Evolutionary conservation across 2,888 invertebrate species (phyloP).

Genomic region (Leucoptera coffeella): DNA sequence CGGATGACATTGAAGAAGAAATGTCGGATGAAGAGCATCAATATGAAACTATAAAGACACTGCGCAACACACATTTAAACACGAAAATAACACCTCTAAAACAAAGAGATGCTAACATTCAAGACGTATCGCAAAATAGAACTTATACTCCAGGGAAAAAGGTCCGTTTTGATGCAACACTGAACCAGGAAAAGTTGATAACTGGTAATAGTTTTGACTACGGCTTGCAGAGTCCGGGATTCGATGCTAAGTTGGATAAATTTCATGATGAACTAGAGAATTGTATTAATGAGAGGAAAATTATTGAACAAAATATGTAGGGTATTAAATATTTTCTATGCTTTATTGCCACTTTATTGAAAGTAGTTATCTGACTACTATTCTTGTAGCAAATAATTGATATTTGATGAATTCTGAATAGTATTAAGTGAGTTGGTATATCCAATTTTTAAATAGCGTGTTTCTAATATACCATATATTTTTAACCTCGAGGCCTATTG

Average conservation of each 20-base stretch:
- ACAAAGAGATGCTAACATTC: conserved; percentile 18
- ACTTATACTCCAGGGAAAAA: conserved; percentile 34
- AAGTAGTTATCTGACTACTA: too few relatives aligned
- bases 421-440: too few relatives aligned
- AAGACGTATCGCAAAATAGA: conserved; percentile 21
- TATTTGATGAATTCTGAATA: too few relatives aligned
- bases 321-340: too few relatives aligned
- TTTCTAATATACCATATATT: too few relatives aligned
- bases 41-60: conserved; percentile 37
- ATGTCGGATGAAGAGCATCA: conserved; percentile 25
- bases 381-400: too few relatives aligned
- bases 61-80: conserved; percentile 32
- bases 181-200: conserved; percentile 40
- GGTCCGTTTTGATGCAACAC: conserved; percentile 40
- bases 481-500: too few relatives aligned
- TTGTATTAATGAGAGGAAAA: conserved; percentile 43
- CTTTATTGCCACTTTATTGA: too few relatives aligned
- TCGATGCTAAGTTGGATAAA: conserved; percentile 38
- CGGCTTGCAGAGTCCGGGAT: conserved; percentile 35
- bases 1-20: conserved; percentile 42
- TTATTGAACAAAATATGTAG: conserved; percentile 38
- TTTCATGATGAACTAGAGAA: conserved; percentile 47
- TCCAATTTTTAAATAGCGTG: too few relatives aligned
- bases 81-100: conserved; percentile 37
- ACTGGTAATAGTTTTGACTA: conserved; percentile 43